Evolutionary conservation across 2,113 vertebrate species (phyloP).

Genomic region (Pseudonaja textilis): DNA sequence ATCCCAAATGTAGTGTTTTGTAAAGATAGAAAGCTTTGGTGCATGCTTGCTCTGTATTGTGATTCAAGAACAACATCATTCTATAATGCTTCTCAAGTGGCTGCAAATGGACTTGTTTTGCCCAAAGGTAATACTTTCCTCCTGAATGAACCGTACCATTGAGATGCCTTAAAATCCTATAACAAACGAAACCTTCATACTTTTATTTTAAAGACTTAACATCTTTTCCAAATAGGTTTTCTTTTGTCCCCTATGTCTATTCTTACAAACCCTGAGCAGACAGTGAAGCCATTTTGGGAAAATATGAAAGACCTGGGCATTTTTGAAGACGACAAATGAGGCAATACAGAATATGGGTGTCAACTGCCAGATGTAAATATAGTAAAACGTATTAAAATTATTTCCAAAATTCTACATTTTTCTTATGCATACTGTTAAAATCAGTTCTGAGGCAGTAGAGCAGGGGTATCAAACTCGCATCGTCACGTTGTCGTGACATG

Average conservation of each 20-base stretch:
- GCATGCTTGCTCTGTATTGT: constrained; percentile 16
- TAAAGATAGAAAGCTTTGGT: constrained; percentile 39
- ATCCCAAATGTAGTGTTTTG: constrained; percentile 27
- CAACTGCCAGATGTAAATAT: background rate
- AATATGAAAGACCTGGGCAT: background rate
- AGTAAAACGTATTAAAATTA: background rate
- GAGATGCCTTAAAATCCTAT: constrained; percentile 59
- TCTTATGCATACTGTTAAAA: background rate
- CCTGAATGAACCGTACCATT: constrained; percentile 50
- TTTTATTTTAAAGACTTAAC: constrained; percentile 47
- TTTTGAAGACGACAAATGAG: background rate
- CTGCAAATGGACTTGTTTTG: constrained; percentile 47
- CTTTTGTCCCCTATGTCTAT: constrained; percentile 15
- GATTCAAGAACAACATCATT: constrained; percentile 36
- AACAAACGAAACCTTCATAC: constrained; percentile 37
- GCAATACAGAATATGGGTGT: background rate
- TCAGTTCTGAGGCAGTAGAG: background rate
- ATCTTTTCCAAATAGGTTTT: constrained; percentile 19
- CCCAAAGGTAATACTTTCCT: constrained; percentile 44
- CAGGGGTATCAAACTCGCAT: too few species aligned
- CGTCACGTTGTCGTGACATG: too few species aligned
- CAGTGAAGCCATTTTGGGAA: background rate
- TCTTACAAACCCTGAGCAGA: background rate
- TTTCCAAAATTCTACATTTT: background rate
- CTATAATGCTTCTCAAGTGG: constrained; percentile 8